These are phyloP conservation scores for Papilio machaon DNA, from an alignment of 1,140 invertebrate genomes.

Conservation along the genomic window DNA sequence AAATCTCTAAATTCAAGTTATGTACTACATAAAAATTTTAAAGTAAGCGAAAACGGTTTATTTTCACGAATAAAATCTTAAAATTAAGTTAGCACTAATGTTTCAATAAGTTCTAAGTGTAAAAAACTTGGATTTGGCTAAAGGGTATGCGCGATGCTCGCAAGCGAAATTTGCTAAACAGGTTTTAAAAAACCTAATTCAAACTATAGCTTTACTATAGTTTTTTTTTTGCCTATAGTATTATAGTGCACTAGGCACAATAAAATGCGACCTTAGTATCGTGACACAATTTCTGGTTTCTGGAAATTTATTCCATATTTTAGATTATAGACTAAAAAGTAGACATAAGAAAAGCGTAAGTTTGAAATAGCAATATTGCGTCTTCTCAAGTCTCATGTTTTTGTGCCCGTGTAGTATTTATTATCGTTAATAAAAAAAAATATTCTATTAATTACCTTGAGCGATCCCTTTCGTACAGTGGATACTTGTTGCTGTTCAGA, in stretches of 20 bases:
- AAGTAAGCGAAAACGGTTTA: not conserved
- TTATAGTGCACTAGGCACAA: not conserved
- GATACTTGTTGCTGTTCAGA: constrained; percentile 69
- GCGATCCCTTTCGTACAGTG: constrained; percentile 67
- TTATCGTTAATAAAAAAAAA: not conserved
- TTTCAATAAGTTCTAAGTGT: not conserved
- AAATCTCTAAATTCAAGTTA: not conserved
- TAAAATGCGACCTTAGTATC: not conserved
- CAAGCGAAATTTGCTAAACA: not conserved
- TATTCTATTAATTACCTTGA: constrained; percentile 62
- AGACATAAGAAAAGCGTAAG: too few species aligned
- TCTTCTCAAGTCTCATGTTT: not conserved
- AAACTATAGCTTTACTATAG: not conserved
- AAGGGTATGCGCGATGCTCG: not conserved
- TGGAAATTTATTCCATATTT: not conserved
- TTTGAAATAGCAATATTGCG: too few species aligned
- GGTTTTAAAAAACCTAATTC: not conserved
- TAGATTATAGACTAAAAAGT: not conserved
- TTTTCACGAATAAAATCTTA: not conserved
- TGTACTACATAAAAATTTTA: not conserved
- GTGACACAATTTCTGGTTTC: not conserved
- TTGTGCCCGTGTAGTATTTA: not conserved
- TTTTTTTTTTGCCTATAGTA: not conserved
- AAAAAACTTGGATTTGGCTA: not conserved
- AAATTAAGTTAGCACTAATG: constrained; percentile 10